Evolutionary conservation across 2,113 vertebrate species (phyloP), one percentile per base, ranked within the genome.

Genomic region (Oncorhynchus masou): DNA sequence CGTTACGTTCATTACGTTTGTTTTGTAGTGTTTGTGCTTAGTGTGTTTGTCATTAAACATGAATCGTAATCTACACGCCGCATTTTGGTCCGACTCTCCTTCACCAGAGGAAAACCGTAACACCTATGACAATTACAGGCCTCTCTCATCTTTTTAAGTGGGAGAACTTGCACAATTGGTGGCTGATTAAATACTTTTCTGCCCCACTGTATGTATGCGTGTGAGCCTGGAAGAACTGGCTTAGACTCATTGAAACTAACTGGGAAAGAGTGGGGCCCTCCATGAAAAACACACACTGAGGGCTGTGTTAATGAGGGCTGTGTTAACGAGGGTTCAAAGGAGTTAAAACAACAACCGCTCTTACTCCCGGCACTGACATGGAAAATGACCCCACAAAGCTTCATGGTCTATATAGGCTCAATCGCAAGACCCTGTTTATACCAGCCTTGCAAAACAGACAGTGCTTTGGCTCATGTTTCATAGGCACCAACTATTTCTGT

Each of bases 291-390:
- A 88, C n/a, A 20, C 31, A 51, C 73, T 20, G 13, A 29, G 79
- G 66, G 78, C 70, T 2, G 76, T 11, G 34, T 39, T 39, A 2
- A 39, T 39, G 39, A 39, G 39, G 39, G 39, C 39, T 39, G 39
- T 39, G 8, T 45, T 11, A 57, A 20, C 24, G 76, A 69, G 57
- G 81, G 75, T 84, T 80, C 81, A 83, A 25, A 84, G 81, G 74
- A 84, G 83, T 90, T 90, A 90, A 89, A 88, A 81, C 78, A 90
- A 91, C 89, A 91, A 74, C 5, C 8, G 1, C 64, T 51, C 68
- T 60, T 83, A 88, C 74, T 82, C 59, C 1, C 13, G 2, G 74
- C 76, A 79, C 0, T 45, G 74, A 77, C 76, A 65, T 73, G 0
- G 79, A 71, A 84, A 83, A 86, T 85, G 76, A 84, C 66, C 69